A percentile compares a stretch with the other conserved stretches of the same genome.
phyloP scores from a whole-genome alignment of 2,888 invertebrate genomes.

The Gnatocerus cornutus region DNA sequence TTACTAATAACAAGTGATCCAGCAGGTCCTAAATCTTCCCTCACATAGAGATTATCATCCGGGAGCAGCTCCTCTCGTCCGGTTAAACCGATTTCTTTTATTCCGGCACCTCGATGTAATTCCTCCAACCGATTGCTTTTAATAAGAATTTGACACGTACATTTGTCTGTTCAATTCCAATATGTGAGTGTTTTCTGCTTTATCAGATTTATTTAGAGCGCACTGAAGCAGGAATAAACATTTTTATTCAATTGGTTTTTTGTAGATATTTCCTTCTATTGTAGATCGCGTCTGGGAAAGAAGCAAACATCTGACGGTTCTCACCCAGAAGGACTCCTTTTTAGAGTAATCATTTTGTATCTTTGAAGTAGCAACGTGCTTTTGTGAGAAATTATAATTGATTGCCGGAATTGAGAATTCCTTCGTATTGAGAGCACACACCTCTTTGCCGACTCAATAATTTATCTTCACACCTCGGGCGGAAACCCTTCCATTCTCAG shows the following conservation, averaged over 20 bases:
- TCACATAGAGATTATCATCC: slow-evolving; percentile 49
- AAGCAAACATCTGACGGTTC: slow-evolving; percentile 54
- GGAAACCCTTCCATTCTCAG: slow-evolving; percentile 30
- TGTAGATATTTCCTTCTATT: slow-evolving; percentile 47
- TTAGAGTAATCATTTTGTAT: slow-evolving; percentile 54
- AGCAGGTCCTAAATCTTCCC: slow-evolving; percentile 57
- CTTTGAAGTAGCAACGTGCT: slow-evolving; percentile 56
- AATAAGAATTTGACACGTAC: slow-evolving; percentile 42
- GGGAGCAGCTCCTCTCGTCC: slow-evolving; percentile 33
- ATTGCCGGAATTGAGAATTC: slow-evolving; percentile 53
- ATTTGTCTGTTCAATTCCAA: slow-evolving; percentile 41
- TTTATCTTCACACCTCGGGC: slow-evolving; percentile 41
- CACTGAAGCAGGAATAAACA: slow-evolving; percentile 44
- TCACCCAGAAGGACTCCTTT: slow-evolving; percentile 53
- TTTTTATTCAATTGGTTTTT: slow-evolving; percentile 51
- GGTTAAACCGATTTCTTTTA: slow-evolving; percentile 40
- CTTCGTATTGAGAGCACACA: slow-evolving; percentile 25
- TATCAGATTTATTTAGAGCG: slow-evolving; percentile 44
- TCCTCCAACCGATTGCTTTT: slow-evolving; percentile 43
- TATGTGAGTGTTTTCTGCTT: slow-evolving; percentile 40
- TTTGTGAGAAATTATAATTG: slow-evolving; percentile 57
- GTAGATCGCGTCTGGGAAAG: slow-evolving; percentile 44
- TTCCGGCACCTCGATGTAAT: slow-evolving; percentile 33
- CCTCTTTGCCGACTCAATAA: slow-evolving; percentile 39
- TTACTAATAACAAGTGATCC: slow-evolving; percentile 61